Evolutionary conservation across 2,888 invertebrate species (phyloP), one percentile per base, ranked within the genome.

Genomic region (Pseudoips prasinana): DNA sequence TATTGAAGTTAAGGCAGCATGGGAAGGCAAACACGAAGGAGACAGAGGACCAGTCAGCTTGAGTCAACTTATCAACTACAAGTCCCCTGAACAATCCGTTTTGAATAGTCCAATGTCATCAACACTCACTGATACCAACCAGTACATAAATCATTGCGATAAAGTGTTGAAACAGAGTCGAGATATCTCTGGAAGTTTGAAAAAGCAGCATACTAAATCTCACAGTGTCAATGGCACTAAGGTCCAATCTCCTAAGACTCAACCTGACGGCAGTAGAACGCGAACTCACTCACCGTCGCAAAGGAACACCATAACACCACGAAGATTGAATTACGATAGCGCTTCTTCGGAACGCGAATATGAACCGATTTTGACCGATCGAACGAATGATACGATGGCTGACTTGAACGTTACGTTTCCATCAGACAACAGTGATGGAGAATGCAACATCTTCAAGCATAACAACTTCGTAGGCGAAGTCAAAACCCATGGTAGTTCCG

Each of bases 301-400:
- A 10, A 66, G 54, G 32, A 67, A 56, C 19, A 54, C 62, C 7
- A 29, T 39, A 3, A 35, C 52, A 2, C 81, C 85, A 1, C 58
- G 82, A 18, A 66, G 62, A 44, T 55, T 86, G 1, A 71, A 73
- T 22, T 85, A 85, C 34, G 87, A 87, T 10, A 79, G 75, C 27
- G 60, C 53, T 1, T 79, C 76, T 0, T 69, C 80, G 1, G 83
- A 83, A 2, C 68, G 65, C 11, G 80, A 82, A 3, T 70, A 64
- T 46, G 89, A 87, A 1, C 67, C 65, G 10, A 67, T 82, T 7
- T 40, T 84, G 25, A 88, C 87, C 20, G 86, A 87, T 45, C 77
- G 87, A 68, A 88, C 89, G 51, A 88, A 82, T 62, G 89, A 89
- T 43, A 89, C 89, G 0, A 58, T 89, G 67, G 89, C 86, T 0